Percentiles rank a stretch among this genome's conserved stretches.
Conservation (phyloP, 2,113 vertebrate species). For the Eira barbara region DNA sequence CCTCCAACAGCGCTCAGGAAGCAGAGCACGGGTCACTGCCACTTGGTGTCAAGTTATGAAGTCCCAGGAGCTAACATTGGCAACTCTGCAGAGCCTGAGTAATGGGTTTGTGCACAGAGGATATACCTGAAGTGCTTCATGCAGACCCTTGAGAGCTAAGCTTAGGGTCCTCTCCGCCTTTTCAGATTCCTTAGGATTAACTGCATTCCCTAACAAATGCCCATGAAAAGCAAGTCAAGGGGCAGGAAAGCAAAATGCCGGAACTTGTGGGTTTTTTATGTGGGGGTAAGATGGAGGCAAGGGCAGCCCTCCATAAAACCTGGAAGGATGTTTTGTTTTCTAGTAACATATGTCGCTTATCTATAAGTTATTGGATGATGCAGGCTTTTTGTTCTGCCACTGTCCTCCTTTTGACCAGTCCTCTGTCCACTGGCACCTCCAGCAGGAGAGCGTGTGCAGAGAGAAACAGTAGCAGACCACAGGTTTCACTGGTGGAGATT, state of each 20-base stretch:
- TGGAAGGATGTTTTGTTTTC: slow-evolving; percentile 21
- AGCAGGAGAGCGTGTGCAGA: neutral
- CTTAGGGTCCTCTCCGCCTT: neutral
- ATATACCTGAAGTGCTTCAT: neutral
- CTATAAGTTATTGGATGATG: neutral
- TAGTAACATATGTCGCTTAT: neutral
- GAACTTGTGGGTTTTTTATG: neutral
- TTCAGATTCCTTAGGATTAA: slow-evolving; percentile 28
- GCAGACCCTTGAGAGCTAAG: neutral
- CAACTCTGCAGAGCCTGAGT: neutral
- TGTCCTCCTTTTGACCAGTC: neutral
- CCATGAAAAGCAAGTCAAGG: neutral
- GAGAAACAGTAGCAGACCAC: neutral
- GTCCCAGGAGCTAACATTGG: neutral
- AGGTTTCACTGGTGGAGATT: neutral
- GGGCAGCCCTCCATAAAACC: neutral
- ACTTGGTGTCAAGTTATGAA: neutral
- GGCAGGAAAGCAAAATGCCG: neutral
- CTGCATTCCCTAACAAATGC: neutral
- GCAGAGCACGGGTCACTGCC: neutral
- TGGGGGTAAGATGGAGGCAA: neutral
- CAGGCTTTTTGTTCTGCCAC: neutral
- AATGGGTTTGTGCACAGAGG: neutral
- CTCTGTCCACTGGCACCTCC: neutral
- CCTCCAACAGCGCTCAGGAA: neutral